phyloP scores from a whole-genome alignment of 2,888 invertebrate genomes.

The Dicyrtoma fusca region DNA sequence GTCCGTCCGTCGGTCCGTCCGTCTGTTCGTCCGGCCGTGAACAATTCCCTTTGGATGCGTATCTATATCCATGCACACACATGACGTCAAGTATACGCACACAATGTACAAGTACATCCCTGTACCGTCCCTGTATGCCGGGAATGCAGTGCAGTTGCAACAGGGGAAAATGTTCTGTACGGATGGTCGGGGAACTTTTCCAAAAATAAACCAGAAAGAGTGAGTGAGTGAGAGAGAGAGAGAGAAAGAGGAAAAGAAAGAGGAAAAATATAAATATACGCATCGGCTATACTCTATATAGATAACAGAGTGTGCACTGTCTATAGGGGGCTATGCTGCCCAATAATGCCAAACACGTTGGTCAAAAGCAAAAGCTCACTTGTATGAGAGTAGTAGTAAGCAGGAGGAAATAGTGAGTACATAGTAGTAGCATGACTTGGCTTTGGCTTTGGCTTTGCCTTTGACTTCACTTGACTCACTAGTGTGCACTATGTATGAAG shows the following conservation, averaged over 20 bases:
- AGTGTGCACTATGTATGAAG: background rate
- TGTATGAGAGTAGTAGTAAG: too few relatives aligned
- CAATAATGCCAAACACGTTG: conserved; percentile 40
- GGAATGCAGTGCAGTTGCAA: conserved; percentile 43
- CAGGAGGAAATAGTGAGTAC: too few relatives aligned
- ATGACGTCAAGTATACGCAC: too few relatives aligned
- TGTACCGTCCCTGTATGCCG: background rate
- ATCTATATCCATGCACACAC: background rate
- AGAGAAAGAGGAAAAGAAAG: background rate
- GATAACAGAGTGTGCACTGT: too few relatives aligned
- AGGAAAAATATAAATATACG: conserved; percentile 27
- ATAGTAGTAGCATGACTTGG: too few relatives aligned
- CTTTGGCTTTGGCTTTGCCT: too few relatives aligned
- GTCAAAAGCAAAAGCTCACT: too few relatives aligned
- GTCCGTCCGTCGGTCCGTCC: too few relatives aligned
- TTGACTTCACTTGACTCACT: conserved; percentile 5
- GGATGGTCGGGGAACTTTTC: conserved; percentile 44
- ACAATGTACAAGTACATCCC: too few relatives aligned
- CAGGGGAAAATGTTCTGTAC: conserved; percentile 41
- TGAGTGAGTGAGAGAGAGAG: conserved; percentile 30
- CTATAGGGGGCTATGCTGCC: too few relatives aligned
- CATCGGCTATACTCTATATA: too few relatives aligned
- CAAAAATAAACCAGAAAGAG: conserved; percentile 48
- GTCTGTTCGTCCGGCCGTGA: too few relatives aligned
- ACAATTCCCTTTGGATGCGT: background rate